Evolutionary conservation across 2,888 invertebrate species (phyloP).

Genomic region (Harpagoxenus sublaevis): DNA sequence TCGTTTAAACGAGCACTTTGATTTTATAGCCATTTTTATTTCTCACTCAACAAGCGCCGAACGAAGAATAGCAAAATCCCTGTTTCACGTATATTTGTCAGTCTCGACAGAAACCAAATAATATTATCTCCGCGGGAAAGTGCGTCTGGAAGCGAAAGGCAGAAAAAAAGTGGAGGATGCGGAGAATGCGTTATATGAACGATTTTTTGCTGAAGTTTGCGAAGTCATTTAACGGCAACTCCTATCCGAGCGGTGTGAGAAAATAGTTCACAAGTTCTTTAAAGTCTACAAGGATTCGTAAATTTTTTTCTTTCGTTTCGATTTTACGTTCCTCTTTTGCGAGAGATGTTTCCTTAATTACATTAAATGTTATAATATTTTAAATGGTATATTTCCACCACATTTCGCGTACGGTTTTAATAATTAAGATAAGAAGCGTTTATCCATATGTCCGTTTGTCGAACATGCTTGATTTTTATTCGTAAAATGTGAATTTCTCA

Average conservation of each 20-base stretch:
- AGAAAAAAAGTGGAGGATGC: background rate
- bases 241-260: background rate
- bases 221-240: background rate
- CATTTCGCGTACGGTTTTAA: background rate
- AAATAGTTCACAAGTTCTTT: background rate
- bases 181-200: background rate
- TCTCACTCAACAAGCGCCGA: background rate
- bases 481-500: background rate
- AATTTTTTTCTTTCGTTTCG: background rate
- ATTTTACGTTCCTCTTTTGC: background rate
- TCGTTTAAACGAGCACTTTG: background rate
- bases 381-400: background rate
- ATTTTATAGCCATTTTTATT: background rate
- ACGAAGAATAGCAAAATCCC: background rate
- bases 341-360: background rate
- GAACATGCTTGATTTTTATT: background rate
- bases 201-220: background rate
- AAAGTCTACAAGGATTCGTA: background rate
- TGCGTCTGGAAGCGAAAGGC: background rate
- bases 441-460: no score
- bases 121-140: background rate
- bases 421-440: background rate
- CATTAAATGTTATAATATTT: background rate
- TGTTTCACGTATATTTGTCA: slow-evolving; percentile 18
- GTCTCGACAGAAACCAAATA: slow-evolving; percentile 1